These are phyloP conservation scores for Aspiorhynchus laticeps DNA, from an alignment of 2,113 vertebrate species.

Conservation along the genomic window DNA sequence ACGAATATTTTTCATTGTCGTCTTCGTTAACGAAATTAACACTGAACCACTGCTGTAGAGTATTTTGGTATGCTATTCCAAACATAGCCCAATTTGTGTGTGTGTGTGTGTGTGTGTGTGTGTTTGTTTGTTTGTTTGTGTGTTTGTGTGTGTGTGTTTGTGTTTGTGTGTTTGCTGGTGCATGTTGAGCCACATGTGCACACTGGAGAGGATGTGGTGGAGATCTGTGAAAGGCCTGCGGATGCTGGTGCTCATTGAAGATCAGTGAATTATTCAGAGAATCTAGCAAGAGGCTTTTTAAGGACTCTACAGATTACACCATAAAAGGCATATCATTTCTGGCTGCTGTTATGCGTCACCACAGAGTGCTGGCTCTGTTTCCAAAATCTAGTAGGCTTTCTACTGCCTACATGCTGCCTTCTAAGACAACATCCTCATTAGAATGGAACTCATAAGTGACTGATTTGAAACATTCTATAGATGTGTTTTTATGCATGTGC, in stretches of 20 bases:
- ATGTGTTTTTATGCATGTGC: not conserved
- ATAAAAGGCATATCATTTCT: not conserved
- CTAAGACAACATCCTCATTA: not conserved
- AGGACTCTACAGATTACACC: constrained; percentile 7
- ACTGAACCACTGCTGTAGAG: not conserved
- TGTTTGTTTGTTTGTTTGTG: not conserved
- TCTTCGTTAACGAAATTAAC: too few species aligned
- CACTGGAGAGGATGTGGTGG: not conserved
- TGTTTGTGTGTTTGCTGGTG: not conserved
- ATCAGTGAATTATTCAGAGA: constrained; percentile 32
- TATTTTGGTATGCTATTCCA: not conserved
- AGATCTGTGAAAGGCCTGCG: constrained; percentile 20
- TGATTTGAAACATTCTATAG: not conserved
- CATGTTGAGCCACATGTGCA: constrained; percentile 15
- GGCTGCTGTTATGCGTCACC: not conserved
- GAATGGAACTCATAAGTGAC: not conserved
- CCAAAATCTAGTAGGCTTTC: not conserved
- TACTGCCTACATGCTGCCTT: not conserved
- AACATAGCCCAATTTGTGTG: not conserved
- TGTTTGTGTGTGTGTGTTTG: not conserved
- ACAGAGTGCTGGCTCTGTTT: not conserved
- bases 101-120: not conserved
- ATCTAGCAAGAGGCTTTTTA: constrained; percentile 25
- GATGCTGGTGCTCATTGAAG: constrained; percentile 30
- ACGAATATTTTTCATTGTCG: too few species aligned